Conservation (phyloP, 2,113 vertebrate genomes). For the Istiophorus platypterus region DNA sequence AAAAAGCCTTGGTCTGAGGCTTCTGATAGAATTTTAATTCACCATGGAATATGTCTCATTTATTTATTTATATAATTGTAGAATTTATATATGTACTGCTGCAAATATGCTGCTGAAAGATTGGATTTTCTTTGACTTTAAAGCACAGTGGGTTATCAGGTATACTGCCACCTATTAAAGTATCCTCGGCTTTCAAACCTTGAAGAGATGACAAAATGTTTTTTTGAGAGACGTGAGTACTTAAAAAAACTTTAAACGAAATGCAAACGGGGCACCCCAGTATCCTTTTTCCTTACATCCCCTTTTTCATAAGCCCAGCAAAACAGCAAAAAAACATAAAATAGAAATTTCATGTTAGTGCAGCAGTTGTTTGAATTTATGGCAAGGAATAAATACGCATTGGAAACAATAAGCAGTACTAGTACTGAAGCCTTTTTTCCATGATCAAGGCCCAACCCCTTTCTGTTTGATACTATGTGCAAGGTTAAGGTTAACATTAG, state of each 20-base stretch:
- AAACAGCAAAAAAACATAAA: constrained; percentile 1
- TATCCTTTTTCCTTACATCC: constrained; percentile 9
- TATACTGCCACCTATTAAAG: constrained; percentile 50
- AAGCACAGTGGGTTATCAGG: constrained; percentile 58
- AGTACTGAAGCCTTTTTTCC: neutral
- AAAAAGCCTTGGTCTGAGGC: constrained; percentile 64
- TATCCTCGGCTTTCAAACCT: constrained; percentile 51
- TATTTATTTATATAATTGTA: constrained; percentile 68
- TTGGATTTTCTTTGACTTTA: constrained; percentile 54
- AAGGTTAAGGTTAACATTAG: neutral
- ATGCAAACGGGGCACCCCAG: constrained; percentile 13
- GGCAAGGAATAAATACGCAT: neutral
- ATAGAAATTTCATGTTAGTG: neutral
- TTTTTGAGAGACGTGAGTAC: constrained; percentile 28
- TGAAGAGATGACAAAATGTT: constrained; percentile 53
- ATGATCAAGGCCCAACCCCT: neutral
- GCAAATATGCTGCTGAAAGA: constrained; percentile 63
- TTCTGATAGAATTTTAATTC: constrained; percentile 74
- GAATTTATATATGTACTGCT: constrained; percentile 43
- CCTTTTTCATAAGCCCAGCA: neutral
- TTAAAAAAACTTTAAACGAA: constrained; percentile 45
- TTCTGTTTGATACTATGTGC: neutral
- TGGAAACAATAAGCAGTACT: neutral
- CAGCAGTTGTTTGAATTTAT: neutral
- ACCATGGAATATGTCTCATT: constrained; percentile 64